Conservation (phyloP, 1,140 invertebrate species). For the Drosophila prosaltans region DNA sequence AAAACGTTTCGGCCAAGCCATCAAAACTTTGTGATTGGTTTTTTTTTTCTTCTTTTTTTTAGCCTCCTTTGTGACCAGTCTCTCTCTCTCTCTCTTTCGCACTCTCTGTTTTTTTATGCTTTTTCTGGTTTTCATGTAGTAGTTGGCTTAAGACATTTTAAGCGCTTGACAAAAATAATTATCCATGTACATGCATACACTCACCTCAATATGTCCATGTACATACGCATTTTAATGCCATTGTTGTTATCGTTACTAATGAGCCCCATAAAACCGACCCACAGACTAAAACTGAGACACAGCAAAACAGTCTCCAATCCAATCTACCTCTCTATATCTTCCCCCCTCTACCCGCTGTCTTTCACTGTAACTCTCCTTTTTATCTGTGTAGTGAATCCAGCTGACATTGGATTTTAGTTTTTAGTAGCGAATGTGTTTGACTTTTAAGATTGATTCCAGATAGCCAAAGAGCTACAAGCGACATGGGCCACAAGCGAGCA, state of each 20-base stretch:
- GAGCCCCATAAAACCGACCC: constrained; percentile 52
- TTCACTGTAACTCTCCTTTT: background rate
- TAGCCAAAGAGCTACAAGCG: constrained; percentile 52
- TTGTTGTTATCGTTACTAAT: constrained; percentile 72
- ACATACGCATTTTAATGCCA: constrained; percentile 59
- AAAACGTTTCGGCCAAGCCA: constrained; percentile 51
- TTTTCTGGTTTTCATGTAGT: constrained; percentile 12
- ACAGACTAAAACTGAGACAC: no score
- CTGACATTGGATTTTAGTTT: constrained; percentile 46
- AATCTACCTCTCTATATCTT: background rate
- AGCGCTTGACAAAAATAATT: constrained; percentile 78
- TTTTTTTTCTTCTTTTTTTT: constrained; percentile 12
- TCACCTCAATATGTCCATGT: constrained; percentile 30
- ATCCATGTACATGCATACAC: constrained; percentile 59
- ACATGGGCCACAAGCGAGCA: constrained; percentile 12
- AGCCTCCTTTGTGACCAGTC: constrained; percentile 1
- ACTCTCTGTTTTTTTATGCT: constrained; percentile 25
- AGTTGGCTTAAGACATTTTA: constrained; percentile 54
- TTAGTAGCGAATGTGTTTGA: constrained; percentile 47
- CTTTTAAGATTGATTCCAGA: constrained; percentile 73
- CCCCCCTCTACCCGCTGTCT: background rate
- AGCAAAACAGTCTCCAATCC: background rate
- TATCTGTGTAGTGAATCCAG: background rate
- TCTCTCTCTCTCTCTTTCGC: constrained; percentile 10
- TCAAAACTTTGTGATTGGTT: constrained; percentile 59